Percentiles rank a stretch among this genome's conserved stretches.
Evolutionary conservation across 2,888 invertebrate species (phyloP).

Genomic region (Julus scanicus): DNA sequence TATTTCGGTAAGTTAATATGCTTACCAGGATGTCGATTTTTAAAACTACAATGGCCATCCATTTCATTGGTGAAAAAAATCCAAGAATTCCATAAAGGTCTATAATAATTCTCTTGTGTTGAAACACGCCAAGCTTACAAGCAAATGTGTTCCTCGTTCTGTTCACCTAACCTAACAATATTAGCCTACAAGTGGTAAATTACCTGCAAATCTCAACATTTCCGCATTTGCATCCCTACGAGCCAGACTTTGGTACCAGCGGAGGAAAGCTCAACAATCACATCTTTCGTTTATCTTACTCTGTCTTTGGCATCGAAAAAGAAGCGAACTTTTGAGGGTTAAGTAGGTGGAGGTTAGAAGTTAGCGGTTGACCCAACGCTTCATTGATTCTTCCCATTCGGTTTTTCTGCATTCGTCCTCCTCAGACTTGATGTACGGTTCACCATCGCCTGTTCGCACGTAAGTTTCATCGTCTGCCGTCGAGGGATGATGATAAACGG

Average conservation of each 20-base stretch:
- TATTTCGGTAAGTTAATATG: too few relatives aligned
- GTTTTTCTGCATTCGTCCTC: conserved; percentile 71
- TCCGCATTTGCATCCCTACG: neutral
- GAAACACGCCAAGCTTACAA: too few relatives aligned
- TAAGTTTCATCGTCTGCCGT: conserved; percentile 64
- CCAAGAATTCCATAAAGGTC: too few relatives aligned
- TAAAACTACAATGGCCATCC: too few relatives aligned
- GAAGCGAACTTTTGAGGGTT: conserved; percentile 2
- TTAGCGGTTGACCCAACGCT: conserved; percentile 77
- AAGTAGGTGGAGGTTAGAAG: neutral
- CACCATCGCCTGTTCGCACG: conserved; percentile 65
- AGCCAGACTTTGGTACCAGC: neutral
- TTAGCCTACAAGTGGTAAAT: neutral
- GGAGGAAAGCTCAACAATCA: neutral
- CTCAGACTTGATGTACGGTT: conserved; percentile 67
- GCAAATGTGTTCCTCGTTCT: too few relatives aligned
- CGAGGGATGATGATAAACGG: neutral
- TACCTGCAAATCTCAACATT: neutral
- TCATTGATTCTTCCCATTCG: conserved; percentile 75
- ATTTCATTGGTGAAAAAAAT: too few relatives aligned
- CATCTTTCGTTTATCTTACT: conserved; percentile 14
- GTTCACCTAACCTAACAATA: too few relatives aligned
- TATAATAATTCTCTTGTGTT: too few relatives aligned
- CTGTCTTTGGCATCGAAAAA: conserved; percentile 22
- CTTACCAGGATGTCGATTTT: too few relatives aligned